These are phyloP conservation scores for Eilema griseolum DNA, from an alignment of 2,888 invertebrate genomes.

Conservation along the genomic window DNA sequence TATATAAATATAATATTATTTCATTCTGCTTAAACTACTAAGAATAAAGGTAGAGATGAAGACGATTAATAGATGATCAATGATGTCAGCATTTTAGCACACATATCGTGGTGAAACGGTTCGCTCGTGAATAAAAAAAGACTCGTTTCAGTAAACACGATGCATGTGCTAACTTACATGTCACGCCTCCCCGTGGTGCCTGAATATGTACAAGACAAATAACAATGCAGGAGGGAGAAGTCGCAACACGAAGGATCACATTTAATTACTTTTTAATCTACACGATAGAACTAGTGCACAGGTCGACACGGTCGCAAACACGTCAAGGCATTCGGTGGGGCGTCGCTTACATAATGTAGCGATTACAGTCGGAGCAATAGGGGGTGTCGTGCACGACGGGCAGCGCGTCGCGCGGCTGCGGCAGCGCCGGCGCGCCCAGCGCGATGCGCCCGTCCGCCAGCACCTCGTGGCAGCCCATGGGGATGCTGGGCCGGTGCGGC, in stretches of 20 bases:
- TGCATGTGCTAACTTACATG: slow-evolving; percentile 54
- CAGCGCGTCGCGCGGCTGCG: slow-evolving; percentile 66
- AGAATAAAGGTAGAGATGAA: slow-evolving; percentile 59
- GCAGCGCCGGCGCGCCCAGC: slow-evolving; percentile 71
- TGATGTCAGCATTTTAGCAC: slow-evolving; percentile 55
- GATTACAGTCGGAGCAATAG: slow-evolving; percentile 94
- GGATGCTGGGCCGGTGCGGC: slow-evolving; percentile 83
- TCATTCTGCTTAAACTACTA: slow-evolving; percentile 64
- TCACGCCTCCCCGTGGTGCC: slow-evolving; percentile 52
- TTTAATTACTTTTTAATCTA: slow-evolving; percentile 64
- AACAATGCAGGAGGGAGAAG: slow-evolving; percentile 46
- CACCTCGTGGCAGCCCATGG: slow-evolving; percentile 85
- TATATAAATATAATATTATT: slow-evolving; percentile 50
- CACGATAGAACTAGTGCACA: slow-evolving; percentile 77
- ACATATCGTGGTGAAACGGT: slow-evolving; percentile 55
- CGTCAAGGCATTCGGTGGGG: slow-evolving; percentile 79
- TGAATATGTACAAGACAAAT: slow-evolving; percentile 44
- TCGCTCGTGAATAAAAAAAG: slow-evolving; percentile 24
- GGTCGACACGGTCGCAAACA: slow-evolving; percentile 86
- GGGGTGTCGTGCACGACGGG: slow-evolving; percentile 87
- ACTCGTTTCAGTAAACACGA: slow-evolving; percentile 40
- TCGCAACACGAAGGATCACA: slow-evolving; percentile 63
- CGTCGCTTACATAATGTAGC: slow-evolving; percentile 94
- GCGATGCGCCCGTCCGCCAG: slow-evolving; percentile 83
- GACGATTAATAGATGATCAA: slow-evolving; percentile 62